phyloP scores from a whole-genome alignment of 2,888 invertebrate genomes.

The Microdon myrmicae region DNA sequence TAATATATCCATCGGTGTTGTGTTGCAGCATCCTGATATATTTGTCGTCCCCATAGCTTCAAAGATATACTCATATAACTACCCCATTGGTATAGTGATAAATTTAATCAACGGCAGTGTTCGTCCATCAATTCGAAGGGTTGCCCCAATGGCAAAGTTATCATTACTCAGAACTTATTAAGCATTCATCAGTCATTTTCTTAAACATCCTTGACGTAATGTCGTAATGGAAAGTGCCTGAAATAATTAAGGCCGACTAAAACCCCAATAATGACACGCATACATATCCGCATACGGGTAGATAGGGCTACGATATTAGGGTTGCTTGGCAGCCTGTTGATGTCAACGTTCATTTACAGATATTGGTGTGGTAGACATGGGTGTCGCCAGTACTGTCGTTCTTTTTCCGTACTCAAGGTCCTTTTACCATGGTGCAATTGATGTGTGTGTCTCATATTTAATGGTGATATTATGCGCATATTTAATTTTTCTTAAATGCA shows the following conservation, averaged over 20 bases:
- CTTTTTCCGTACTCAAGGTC: slow-evolving; percentile 9
- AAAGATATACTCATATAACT: no score
- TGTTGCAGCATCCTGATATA: no score
- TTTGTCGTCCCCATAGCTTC: no score
- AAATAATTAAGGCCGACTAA: slow-evolving; percentile 42
- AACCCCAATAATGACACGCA: slow-evolving; percentile 2
- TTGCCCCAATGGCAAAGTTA: slow-evolving; percentile 12
- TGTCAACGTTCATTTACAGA: slow-evolving; percentile 43
- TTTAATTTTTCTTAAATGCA: slow-evolving; percentile 44
- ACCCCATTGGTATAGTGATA: no score
- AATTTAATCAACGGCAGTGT: no score
- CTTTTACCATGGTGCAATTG: slow-evolving; percentile 40
- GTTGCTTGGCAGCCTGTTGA: slow-evolving; percentile 45
- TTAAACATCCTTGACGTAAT: slow-evolving; percentile 57
- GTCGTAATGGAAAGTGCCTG: slow-evolving; percentile 39
- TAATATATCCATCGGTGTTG: no score
- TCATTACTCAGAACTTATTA: slow-evolving; percentile 56
- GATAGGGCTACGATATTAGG: slow-evolving; percentile 27
- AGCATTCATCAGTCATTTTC: slow-evolving; percentile 61
- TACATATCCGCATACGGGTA: slow-evolving; percentile 2
- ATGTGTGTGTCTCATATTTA: slow-evolving; percentile 36
- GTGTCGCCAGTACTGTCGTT: slow-evolving; percentile 13
- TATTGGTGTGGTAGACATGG: slow-evolving; percentile 1
- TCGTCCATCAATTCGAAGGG: no score
- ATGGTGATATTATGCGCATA: slow-evolving; percentile 51